Base-by-base conservation (phyloP, 1,140 invertebrate species). In the Sesamia nonagrioides region DNA sequence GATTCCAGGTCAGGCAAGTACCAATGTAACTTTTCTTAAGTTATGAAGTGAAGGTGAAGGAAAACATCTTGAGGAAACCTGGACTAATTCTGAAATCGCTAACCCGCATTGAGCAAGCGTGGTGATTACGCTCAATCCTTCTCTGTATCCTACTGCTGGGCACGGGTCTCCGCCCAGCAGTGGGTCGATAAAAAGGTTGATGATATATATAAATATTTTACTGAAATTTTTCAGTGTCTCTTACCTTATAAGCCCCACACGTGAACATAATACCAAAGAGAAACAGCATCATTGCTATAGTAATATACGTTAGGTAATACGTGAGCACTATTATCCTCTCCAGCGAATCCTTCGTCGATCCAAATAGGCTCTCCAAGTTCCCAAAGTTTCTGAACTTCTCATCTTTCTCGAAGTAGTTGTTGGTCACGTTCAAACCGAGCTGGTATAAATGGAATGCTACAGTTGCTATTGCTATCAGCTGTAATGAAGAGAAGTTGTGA, bases 201-300 rank as follows among this genome's bases (percentile, higher is more conserved):
- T n/a, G n/a, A n/a, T 27, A 27, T 27, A 27, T 1, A 27, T 27
- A 27, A 3, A 3, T 27, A 27, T 27, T 27, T 3, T 27, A 1
- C 40, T 45, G 42, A 45, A 11, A 45, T 13, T 13, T n/a, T 1
- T 27, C 9, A 45, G 2, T 11, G 8, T 45, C 15, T 82, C 79
- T 84, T 81, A 94, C 92, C 85, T 90, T 90, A 82, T 91, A 89
- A 69, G 88, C 92, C 74, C 93, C 93, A 74, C 88, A 85, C 0
- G 88, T 90, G 52, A 90, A 90, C 72, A 93, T 78, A 13, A 85
- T 68, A 21, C 84, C 81, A 45, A 94, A 92, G 9, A 94, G 68
- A 50, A 93, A 89, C 56, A 94, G 63, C 33, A 94, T 48, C 4
- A 91, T 72, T 78, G 86, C 88, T 58, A 93, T 86, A 17, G 86